Percentiles rank a stretch among this genome's conserved stretches.
phyloP scores from a whole-genome alignment of 2,113 vertebrate species.

The Laterallus jamaicensis region DNA sequence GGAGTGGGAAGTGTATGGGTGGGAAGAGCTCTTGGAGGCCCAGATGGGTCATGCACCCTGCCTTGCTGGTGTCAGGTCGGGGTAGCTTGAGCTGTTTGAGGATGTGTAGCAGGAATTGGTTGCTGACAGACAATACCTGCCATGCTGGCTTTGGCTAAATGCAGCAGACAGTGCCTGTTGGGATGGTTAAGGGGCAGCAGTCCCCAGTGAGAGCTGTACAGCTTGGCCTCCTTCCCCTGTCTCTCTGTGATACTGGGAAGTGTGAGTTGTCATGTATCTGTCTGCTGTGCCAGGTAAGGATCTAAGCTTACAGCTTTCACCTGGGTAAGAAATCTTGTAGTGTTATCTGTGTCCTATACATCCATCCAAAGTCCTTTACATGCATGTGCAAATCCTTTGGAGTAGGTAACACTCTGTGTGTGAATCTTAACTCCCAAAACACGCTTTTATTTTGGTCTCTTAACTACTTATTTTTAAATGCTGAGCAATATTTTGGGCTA shows the following conservation, averaged over 20 bases:
- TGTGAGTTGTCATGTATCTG: background rate
- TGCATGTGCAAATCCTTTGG: background rate
- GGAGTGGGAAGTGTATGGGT: background rate
- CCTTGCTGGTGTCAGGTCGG: too few relatives aligned
- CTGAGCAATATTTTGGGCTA: background rate
- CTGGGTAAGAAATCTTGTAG: background rate
- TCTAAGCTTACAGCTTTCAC: background rate
- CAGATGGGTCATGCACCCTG: background rate
- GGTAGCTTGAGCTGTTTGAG: background rate
- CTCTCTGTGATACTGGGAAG: background rate
- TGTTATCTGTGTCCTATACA: background rate
- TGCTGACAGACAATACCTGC: background rate
- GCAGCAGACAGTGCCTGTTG: background rate
- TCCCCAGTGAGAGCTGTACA: background rate
- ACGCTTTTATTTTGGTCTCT: background rate
- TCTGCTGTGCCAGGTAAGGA: background rate
- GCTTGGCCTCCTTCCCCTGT: background rate
- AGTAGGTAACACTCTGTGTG: background rate
- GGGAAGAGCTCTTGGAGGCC: background rate
- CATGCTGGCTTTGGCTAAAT: rapidly evolving
- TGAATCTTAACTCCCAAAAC: background rate
- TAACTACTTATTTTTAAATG: background rate
- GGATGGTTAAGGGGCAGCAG: background rate
- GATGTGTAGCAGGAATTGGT: background rate
- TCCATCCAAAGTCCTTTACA: rapidly evolving